phyloP scores from a whole-genome alignment of 1,140 invertebrate species.

The Caenorhabditis remanei region DNA sequence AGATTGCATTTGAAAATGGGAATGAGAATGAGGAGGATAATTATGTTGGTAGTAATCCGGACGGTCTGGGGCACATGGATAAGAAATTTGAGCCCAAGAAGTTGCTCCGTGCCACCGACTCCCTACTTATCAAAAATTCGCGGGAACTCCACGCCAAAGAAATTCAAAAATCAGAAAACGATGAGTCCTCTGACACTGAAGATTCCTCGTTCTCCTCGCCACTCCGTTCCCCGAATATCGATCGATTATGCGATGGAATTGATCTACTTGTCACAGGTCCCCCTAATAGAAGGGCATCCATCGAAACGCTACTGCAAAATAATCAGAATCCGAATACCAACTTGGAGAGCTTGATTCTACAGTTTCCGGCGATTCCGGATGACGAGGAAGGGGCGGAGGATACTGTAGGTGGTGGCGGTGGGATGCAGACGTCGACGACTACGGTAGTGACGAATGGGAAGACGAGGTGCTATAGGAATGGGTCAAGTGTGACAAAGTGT shows the following conservation, averaged over 20 bases:
- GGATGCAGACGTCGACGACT: constrained; percentile 15
- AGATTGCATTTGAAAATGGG: constrained; percentile 4
- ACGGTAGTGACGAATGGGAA: constrained; percentile 42
- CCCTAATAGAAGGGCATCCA: constrained; percentile 41
- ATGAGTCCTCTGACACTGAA: constrained; percentile 60
- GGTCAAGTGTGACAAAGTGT: background rate
- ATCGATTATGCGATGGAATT: constrained; percentile 1
- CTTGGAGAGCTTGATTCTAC: constrained; percentile 54
- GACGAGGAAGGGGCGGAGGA: background rate
- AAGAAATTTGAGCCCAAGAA: constrained; percentile 39
- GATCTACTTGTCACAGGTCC: constrained; percentile 13
- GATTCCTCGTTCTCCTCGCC: constrained; percentile 60
- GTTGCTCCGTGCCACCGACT: constrained; percentile 57
- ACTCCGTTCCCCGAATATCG: constrained; percentile 43
- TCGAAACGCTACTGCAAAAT: constrained; percentile 55
- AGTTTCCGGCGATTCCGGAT: constrained; percentile 35
- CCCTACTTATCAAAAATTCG: constrained; percentile 60
- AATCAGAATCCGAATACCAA: constrained; percentile 44
- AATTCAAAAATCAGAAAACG: constrained; percentile 31
- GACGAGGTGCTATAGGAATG: constrained; percentile 17
- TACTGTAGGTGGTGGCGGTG: background rate
- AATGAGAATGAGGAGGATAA: constrained; percentile 47
- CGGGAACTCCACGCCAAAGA: constrained; percentile 57
- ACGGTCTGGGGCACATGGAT: background rate
- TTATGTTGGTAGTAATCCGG: no score